phyloP scores from a whole-genome alignment of 2,113 vertebrate genomes.

The Marmota flaviventris region DNA sequence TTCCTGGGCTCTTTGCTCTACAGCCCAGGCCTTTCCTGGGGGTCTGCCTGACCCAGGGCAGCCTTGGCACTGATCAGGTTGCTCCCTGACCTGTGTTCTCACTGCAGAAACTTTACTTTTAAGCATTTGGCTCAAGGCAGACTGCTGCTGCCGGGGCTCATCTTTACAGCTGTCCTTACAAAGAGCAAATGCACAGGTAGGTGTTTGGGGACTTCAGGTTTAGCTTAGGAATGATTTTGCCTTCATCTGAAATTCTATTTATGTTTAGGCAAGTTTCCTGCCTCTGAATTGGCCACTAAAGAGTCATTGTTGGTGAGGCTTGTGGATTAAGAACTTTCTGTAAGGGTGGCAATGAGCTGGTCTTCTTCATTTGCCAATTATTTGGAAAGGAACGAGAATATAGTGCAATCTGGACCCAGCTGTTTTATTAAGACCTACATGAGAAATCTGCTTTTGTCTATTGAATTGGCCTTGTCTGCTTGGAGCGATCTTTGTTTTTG shows the following conservation, averaged over 20 bases:
- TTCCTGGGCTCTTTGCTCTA: no score
- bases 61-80: background rate
- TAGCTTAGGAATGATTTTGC: background rate
- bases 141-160: rapidly evolving
- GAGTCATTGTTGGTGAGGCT: background rate
- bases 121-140: background rate
- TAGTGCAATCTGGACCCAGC: background rate
- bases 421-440: background rate
- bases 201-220: background rate
- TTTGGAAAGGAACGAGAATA: background rate
- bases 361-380: background rate
- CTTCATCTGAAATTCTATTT: background rate
- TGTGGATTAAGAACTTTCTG: background rate
- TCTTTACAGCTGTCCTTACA: background rate
- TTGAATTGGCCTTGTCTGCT: background rate
- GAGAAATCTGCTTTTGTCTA: background rate
- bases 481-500: background rate
- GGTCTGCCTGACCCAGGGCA: no score
- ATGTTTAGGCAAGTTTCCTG: background rate
- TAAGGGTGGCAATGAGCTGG: background rate
- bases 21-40: background rate
- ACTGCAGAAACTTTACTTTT: background rate
- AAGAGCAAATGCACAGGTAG: background rate
- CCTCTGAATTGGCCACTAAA: background rate
- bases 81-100: background rate